Percentiles rank a stretch among this genome's conserved stretches.
Conservation (phyloP, 2,888 invertebrate species). For the Sinelater perroti region DNA sequence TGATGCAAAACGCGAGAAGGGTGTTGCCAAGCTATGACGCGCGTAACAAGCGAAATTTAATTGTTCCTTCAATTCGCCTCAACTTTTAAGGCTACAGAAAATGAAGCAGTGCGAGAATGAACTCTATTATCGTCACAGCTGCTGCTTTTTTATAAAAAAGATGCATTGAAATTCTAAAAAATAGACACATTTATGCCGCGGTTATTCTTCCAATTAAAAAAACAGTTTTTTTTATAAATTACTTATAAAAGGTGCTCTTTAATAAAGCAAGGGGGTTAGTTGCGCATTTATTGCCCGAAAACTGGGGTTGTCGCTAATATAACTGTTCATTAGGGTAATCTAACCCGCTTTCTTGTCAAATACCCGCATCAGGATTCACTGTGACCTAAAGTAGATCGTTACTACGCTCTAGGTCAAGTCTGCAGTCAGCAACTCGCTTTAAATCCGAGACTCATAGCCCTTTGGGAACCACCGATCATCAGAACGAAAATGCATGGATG, state of each 20-base stretch:
- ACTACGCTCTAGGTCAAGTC: conserved; percentile 19
- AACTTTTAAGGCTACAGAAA: conserved; percentile 19
- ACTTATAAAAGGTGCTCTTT: too few relatives aligned
- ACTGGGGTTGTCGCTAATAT: too few relatives aligned
- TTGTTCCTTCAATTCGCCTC: conserved; percentile 8
- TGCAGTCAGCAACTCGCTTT: conserved; percentile 18
- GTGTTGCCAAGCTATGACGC: background rate
- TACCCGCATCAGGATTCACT: conserved; percentile 20
- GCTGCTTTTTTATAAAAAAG: too few relatives aligned
- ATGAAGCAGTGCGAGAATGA: conserved; percentile 9
- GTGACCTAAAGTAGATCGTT: conserved; percentile 23
- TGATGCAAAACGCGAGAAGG: background rate
- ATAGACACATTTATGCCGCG: too few relatives aligned
- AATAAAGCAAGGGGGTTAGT: too few relatives aligned
- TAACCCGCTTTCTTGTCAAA: conserved; percentile 10
- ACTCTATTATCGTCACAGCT: too few relatives aligned
- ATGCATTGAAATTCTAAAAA: too few relatives aligned
- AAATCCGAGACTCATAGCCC: conserved; percentile 24
- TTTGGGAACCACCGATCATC: conserved; percentile 15
- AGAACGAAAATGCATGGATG: conserved; percentile 22
- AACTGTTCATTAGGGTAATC: conserved; percentile 11
- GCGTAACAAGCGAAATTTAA: conserved; percentile 1
- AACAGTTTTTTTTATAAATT: too few relatives aligned
- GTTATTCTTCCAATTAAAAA: too few relatives aligned
- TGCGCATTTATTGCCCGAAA: too few relatives aligned